A percentile compares a stretch with the other conserved stretches of the same genome.
Conservation (phyloP, 2,113 vertebrate species). For the Hypocryptadius cinnamomeus region DNA sequence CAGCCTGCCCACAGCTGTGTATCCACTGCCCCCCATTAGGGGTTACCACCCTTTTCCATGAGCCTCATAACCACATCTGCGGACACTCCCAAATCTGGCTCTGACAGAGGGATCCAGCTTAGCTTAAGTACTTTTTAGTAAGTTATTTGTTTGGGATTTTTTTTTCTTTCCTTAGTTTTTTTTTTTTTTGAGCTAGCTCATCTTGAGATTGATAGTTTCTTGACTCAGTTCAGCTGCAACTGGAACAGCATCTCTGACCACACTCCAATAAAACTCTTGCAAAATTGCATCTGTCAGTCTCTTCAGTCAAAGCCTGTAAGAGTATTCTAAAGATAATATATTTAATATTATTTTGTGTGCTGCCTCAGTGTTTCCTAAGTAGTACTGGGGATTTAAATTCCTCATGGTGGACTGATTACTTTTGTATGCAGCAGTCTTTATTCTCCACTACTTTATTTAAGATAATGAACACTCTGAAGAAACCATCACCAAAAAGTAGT, state of each 20-base stretch:
- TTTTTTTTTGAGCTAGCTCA: neutral
- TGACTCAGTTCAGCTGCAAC: conserved; percentile 11
- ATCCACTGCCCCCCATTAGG: conserved; percentile 42
- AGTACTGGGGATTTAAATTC: neutral
- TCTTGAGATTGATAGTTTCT: conserved; percentile 19
- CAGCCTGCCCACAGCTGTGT: conserved; percentile 34
- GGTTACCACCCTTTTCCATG: conserved; percentile 56
- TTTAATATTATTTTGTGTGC: neutral
- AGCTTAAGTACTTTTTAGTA: neutral
- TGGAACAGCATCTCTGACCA: neutral
- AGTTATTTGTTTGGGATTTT: conserved; percentile 12
- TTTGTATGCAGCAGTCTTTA: neutral
- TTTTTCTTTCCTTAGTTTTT: too few relatives aligned
- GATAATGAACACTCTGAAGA: neutral
- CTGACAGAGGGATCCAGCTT: neutral
- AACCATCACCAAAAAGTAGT: neutral
- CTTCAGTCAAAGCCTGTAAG: neutral
- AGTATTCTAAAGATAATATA: neutral
- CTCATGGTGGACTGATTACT: neutral
- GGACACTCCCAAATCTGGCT: conserved; percentile 52
- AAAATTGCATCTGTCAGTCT: neutral
- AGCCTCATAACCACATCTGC: conserved; percentile 34
- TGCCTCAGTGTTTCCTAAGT: neutral
- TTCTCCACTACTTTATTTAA: neutral
- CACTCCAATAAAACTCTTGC: neutral